Percentiles rank a stretch among this genome's conserved stretches.
phyloP scores from a whole-genome alignment of 2,888 invertebrate species.

The Tuberolachnus salignus region DNA sequence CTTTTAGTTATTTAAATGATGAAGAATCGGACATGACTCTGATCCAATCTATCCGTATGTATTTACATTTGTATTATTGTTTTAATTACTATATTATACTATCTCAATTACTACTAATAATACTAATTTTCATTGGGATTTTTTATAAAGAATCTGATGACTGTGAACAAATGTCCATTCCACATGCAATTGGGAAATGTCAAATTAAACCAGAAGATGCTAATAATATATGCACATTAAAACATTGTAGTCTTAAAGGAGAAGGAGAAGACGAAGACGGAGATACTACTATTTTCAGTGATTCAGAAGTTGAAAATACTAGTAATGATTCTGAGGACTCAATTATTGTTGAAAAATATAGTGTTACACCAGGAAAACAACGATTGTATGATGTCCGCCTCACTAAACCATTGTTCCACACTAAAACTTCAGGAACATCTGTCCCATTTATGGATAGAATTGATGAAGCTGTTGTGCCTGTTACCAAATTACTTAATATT shows the following conservation, averaged over 20 bases:
- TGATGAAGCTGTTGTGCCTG: slow-evolving; percentile 24
- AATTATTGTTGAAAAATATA: slow-evolving; percentile 37
- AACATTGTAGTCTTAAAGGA: slow-evolving; percentile 4
- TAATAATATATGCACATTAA: slow-evolving; percentile 20
- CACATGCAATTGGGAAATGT: not conserved
- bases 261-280: not conserved
- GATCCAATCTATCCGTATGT: not conserved
- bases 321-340: slow-evolving; percentile 14
- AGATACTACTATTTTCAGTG: slow-evolving; percentile 12
- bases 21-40: not conserved
- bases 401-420: not conserved
- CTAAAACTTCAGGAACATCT: slow-evolving; percentile 1
- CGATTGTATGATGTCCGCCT: slow-evolving; percentile 34
- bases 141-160: slow-evolving; percentile 7
- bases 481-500: not conserved
- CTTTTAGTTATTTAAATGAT: not conserved
- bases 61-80: not conserved
- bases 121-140: not conserved
- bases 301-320: not conserved
- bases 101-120: not conserved
- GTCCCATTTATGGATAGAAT: slow-evolving; percentile 39
- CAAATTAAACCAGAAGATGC: not conserved
- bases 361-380: slow-evolving; percentile 45
- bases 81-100: not conserved
- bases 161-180: not conserved